phyloP scores from a whole-genome alignment of 2,113 vertebrate species.

The Xyliphius kryptos region DNA sequence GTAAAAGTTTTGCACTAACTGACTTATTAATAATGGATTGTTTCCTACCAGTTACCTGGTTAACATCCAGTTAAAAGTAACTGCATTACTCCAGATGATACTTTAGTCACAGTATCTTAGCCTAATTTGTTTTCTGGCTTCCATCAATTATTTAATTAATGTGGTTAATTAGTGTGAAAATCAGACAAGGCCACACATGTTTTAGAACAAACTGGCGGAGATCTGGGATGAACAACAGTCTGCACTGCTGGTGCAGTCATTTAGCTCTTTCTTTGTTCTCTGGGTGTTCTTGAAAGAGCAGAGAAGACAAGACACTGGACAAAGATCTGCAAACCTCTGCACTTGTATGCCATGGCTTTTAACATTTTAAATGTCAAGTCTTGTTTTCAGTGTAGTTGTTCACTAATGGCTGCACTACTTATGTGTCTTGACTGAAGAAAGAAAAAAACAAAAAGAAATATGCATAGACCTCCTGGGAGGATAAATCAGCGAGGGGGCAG shows the following conservation, averaged over 20 bases:
- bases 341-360: not conserved
- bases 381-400: not conserved
- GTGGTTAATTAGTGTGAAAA: constrained; percentile 26
- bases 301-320: not conserved
- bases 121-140: constrained; percentile 36
- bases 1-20: too few species aligned
- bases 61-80: too few species aligned
- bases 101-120: too few species aligned
- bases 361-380: not conserved
- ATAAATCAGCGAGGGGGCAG: constrained; percentile 20
- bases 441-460: not conserved
- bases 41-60: not conserved
- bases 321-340: not conserved
- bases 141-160: constrained; percentile 31
- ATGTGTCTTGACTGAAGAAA: not conserved
- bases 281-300: not conserved
- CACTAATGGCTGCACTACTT: constrained; percentile 1
- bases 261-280: not conserved
- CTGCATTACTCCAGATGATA: too few species aligned
- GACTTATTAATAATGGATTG: not conserved
- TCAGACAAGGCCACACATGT: constrained; percentile 17
- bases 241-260: not conserved
- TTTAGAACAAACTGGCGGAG: not conserved
- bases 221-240: not conserved
- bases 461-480: constrained; percentile 18